A percentile compares a stretch with the other conserved stretches of the same genome.
Conservation (phyloP, 92 coral and sea anemone species). For the Hydrozoanthus gracilis region DNA sequence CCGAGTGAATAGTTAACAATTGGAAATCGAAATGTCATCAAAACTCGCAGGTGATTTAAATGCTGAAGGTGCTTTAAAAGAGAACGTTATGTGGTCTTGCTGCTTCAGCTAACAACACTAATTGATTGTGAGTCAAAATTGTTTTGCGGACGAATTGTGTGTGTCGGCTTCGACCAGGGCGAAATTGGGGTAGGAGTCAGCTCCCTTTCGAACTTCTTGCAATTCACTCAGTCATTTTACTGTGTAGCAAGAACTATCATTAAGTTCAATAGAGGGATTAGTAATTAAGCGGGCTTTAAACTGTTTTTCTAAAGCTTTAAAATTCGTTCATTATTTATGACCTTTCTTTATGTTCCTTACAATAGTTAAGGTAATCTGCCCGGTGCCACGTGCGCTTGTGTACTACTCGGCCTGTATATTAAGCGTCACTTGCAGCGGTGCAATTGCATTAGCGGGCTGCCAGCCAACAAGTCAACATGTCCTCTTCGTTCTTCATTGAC, state of each 20-base stretch:
- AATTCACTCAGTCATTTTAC: slow-evolving; percentile 58
- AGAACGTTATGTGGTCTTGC: slow-evolving; percentile 74
- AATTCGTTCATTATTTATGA: slow-evolving; percentile 98
- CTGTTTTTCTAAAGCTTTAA: slow-evolving; percentile 93
- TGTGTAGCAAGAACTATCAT: slow-evolving; percentile 59
- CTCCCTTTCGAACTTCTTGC: background rate
- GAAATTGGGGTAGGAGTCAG: slow-evolving; percentile 20
- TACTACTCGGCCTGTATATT: slow-evolving; percentile 60
- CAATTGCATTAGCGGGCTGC: slow-evolving; percentile 54
- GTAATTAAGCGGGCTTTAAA: slow-evolving; percentile 91
- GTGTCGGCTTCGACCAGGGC: background rate
- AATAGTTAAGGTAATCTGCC: slow-evolving; percentile 90
- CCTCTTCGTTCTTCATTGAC: slow-evolving; percentile 97
- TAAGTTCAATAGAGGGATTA: slow-evolving; percentile 71
- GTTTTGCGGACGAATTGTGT: background rate
- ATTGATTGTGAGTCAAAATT: slow-evolving; percentile 26
- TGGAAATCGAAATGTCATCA: slow-evolving; percentile 84
- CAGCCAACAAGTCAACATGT: slow-evolving; percentile 70
- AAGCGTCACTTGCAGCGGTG: slow-evolving; percentile 53
- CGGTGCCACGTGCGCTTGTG: slow-evolving; percentile 81
- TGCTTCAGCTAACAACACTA: slow-evolving; percentile 25
- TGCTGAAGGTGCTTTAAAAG: slow-evolving; percentile 66
- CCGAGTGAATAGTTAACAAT: slow-evolving; percentile 88
- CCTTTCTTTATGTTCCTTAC: slow-evolving; percentile 85
- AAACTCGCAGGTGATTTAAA: slow-evolving; percentile 79